phyloP scores from a whole-genome alignment of 2,888 invertebrate genomes.

The Hesperia comma region DNA sequence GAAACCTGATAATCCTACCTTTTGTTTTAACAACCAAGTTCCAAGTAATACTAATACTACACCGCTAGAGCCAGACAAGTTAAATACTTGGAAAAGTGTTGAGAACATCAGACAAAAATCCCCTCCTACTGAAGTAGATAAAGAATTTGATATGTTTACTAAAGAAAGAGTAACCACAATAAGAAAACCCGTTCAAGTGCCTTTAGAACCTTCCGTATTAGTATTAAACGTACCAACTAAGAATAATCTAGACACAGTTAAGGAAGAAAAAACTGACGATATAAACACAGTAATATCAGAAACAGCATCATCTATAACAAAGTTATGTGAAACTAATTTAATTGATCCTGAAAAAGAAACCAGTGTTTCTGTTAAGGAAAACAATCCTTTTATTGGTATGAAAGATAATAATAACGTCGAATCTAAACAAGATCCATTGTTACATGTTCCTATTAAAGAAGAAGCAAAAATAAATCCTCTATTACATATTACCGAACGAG shows the following conservation, averaged over 20 bases:
- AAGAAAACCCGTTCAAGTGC: conserved; percentile 53
- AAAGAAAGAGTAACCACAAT: conserved; percentile 67
- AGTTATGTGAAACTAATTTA: conserved; percentile 51
- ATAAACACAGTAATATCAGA: conserved; percentile 57
- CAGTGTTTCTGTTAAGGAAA: conserved; percentile 36
- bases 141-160: conserved; percentile 78
- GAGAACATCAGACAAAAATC: conserved; percentile 54
- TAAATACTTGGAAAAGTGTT: conserved; percentile 59
- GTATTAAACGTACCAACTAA: conserved; percentile 62
- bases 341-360: conserved; percentile 30
- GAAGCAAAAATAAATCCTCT: conserved; percentile 27
- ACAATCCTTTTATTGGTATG: conserved; percentile 43
- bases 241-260: conserved; percentile 69
- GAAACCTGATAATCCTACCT: conserved; percentile 48
- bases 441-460: conserved; percentile 41
- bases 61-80: conserved; percentile 69
- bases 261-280: conserved; percentile 67
- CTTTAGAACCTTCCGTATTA: conserved; percentile 64
- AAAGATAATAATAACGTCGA: conserved; percentile 39
- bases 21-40: conserved; percentile 14
- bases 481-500: not conserved
- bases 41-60: conserved; percentile 58
- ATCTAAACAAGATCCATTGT: conserved; percentile 43
- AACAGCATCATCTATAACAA: conserved; percentile 60
- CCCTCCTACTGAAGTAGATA: conserved; percentile 59